phyloP scores from a whole-genome alignment of 2,797 vertebrate species.

The Anomalospiza imberbis region DNA sequence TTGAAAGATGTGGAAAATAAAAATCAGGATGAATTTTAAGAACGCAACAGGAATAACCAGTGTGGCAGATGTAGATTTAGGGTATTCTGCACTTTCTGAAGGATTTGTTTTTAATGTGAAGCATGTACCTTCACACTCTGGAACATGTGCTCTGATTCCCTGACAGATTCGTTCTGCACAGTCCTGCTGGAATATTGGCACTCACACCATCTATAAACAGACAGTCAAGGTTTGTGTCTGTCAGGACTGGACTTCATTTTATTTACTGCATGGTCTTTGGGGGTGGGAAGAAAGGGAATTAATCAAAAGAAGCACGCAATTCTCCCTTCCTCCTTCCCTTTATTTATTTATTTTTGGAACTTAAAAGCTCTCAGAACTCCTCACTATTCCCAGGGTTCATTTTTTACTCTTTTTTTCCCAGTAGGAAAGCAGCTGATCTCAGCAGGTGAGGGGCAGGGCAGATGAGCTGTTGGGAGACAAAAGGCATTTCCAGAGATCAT shows the following conservation, averaged over 20 bases:
- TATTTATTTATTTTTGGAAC: conserved; percentile 15
- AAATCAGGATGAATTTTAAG: conserved; percentile 36
- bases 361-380: conserved; percentile 25
- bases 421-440: neutral
- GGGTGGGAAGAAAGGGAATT: conserved; percentile 27
- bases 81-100: conserved; percentile 27
- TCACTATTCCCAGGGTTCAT: neutral
- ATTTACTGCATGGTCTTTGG: neutral
- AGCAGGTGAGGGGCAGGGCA: neutral
- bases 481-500: neutral
- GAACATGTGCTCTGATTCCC: conserved; percentile 53
- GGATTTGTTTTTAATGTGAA: conserved; percentile 49
- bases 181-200: conserved; percentile 37
- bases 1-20: conserved; percentile 48
- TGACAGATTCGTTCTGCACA: conserved; percentile 1
- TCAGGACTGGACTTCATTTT: conserved; percentile 34
- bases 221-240: conserved; percentile 42
- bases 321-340: neutral
- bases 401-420: neutral
- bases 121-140: conserved; percentile 55
- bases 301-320: conserved; percentile 13
- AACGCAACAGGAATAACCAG: neutral
- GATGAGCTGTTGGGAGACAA: conserved; percentile 1
- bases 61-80: conserved; percentile 37
- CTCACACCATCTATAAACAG: conserved; percentile 27